phyloP scores from a whole-genome alignment of 1,140 invertebrate species.

The Copidosoma floridanum region DNA sequence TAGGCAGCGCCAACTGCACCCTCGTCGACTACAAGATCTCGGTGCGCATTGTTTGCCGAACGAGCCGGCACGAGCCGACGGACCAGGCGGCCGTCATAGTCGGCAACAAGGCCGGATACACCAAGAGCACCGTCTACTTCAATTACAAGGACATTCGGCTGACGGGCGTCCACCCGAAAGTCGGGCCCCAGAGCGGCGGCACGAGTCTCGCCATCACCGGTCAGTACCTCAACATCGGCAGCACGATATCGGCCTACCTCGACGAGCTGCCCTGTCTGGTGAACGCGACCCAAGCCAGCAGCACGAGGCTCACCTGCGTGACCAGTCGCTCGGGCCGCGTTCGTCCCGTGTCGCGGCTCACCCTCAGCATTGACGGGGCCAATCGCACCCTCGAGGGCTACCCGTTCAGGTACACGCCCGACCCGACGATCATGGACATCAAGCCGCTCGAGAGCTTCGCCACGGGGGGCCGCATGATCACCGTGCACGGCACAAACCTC shows the following conservation, averaged over 20 bases:
- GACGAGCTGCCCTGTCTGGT: conserved; percentile 87
- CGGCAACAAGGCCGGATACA: conserved; percentile 85
- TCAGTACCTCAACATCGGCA: conserved; percentile 90
- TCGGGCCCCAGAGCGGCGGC: conserved; percentile 92
- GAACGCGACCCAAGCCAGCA: conserved; percentile 85
- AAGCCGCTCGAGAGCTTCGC: conserved; percentile 84
- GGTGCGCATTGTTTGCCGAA: conserved; percentile 85
- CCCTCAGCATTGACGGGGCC: conserved; percentile 81
- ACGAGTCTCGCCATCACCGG: conserved; percentile 89
- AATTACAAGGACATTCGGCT: conserved; percentile 86
- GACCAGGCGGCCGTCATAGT: conserved; percentile 80
- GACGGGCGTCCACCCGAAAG: conserved; percentile 75
- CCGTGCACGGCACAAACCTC: conserved; percentile 88
- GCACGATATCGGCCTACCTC: conserved; percentile 79
- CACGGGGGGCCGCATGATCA: conserved; percentile 90
- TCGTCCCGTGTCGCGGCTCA: conserved; percentile 63
- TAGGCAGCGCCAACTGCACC: conserved; percentile 85
- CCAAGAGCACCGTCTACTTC: conserved; percentile 84
- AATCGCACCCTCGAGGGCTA: conserved; percentile 67
- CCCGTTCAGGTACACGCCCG: conserved; percentile 85
- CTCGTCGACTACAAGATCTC: conserved; percentile 89
- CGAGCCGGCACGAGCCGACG: conserved; percentile 74
- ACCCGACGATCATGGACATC: conserved; percentile 92
- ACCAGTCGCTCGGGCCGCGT: conserved; percentile 70
- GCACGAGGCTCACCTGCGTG: conserved; percentile 80